Conservation (phyloP, 92 coral and sea anemone species). For the Epizoanthus rinbou region DNA sequence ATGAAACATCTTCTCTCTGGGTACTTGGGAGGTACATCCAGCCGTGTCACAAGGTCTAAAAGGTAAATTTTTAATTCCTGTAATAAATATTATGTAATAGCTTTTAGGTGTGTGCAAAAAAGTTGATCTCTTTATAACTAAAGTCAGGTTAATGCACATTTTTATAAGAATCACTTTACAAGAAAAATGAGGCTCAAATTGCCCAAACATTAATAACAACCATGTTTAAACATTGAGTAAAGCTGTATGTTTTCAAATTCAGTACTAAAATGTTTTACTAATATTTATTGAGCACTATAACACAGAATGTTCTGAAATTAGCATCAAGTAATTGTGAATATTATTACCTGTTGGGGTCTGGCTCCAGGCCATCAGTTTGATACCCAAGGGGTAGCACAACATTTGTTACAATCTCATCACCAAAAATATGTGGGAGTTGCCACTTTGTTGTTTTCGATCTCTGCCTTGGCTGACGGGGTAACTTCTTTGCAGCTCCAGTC, state of each 20-base stretch:
- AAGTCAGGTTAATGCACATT: too few species aligned
- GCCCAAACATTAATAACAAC: too few species aligned
- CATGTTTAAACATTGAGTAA: too few species aligned
- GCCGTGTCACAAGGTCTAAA: constrained; percentile 11
- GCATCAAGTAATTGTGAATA: too few species aligned
- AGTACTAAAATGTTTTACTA: not conserved
- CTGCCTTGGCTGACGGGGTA: constrained; percentile 38
- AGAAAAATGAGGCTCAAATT: too few species aligned
- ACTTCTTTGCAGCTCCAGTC: constrained; percentile 32
- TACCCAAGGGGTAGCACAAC: constrained; percentile 35
- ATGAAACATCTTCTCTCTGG: constrained; percentile 26
- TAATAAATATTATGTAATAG: too few species aligned
- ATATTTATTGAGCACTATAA: not conserved
- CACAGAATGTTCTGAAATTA: too few species aligned
- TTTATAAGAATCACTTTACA: too few species aligned
- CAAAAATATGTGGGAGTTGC: constrained; percentile 39
- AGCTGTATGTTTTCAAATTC: too few species aligned
- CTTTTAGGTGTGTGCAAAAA: too few species aligned
- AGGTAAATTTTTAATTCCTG: too few species aligned
- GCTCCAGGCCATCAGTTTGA: constrained; percentile 21
- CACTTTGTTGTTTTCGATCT: constrained; percentile 11
- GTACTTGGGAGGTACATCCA: not conserved
- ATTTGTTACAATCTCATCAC: constrained; percentile 13
- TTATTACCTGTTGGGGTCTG: constrained; percentile 16
- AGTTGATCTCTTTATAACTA: too few species aligned